Conservation (phyloP, 2,113 vertebrate species). For the Cyprinodon variegatus region DNA sequence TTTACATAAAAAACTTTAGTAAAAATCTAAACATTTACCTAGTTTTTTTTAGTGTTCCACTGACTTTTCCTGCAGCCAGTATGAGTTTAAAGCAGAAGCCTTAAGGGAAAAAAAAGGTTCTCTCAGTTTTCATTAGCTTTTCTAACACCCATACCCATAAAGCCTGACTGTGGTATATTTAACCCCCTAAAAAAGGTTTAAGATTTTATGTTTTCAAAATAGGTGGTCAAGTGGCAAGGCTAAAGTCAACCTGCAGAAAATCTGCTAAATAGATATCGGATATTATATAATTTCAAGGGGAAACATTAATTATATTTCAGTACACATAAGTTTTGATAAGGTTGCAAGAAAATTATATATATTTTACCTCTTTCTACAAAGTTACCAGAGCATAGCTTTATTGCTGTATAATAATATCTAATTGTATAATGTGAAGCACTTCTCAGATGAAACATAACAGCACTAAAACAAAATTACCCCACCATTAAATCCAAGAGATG, state of each 20-base stretch:
- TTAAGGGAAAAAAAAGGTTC: constrained; percentile 6
- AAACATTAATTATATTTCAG: neutral
- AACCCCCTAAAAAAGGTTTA: neutral
- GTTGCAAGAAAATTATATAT: constrained; percentile 9
- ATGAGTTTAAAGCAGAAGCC: constrained; percentile 32
- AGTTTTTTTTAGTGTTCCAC: constrained; percentile 4
- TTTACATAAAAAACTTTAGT: constrained; percentile 2
- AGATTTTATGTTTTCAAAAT: constrained; percentile 17
- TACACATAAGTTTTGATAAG: constrained; percentile 35
- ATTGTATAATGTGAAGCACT: constrained; percentile 55
- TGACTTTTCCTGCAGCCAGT: neutral
- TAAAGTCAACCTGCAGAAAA: neutral
- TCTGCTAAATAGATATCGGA: constrained; percentile 6
- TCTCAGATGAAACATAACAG: constrained; percentile 56
- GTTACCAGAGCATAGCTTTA: constrained; percentile 44
- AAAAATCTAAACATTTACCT: constrained; percentile 12
- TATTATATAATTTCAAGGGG: neutral
- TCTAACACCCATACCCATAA: neutral
- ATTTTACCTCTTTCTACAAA: constrained; percentile 31
- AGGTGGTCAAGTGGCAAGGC: constrained; percentile 30
- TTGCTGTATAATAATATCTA: constrained; percentile 63
- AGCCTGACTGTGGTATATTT: neutral
- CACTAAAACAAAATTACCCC: constrained; percentile 55
- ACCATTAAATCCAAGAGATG: constrained; percentile 51
- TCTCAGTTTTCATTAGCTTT: constrained; percentile 3